Percentiles rank a stretch among this genome's conserved stretches.
phyloP scores from a whole-genome alignment of 2,797 vertebrate genomes.

The Parauchenoglanis ngamensis region DNA sequence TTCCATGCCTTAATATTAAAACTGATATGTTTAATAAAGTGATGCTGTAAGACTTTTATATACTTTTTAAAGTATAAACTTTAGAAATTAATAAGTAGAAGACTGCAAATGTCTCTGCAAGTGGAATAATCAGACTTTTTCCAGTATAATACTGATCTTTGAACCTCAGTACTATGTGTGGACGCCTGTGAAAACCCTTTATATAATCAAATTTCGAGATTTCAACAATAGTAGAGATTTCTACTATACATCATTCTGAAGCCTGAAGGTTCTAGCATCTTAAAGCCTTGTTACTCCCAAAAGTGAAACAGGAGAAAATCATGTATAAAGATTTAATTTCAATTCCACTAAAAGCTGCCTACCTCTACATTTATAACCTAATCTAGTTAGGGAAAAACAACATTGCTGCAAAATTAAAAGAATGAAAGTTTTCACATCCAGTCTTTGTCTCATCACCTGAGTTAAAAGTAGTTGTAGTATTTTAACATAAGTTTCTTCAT shows the following conservation, averaged over 20 bases:
- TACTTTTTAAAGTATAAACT: conserved; percentile 7
- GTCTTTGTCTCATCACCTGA: background rate
- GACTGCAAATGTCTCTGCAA: background rate
- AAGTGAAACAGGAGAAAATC: background rate
- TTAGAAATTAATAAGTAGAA: conserved; percentile 2
- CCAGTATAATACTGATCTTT: background rate
- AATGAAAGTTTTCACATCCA: background rate
- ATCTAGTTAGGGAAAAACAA: background rate
- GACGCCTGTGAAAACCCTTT: background rate
- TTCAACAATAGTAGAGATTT: background rate
- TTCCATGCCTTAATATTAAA: conserved; percentile 25
- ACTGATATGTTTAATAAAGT: conserved; percentile 21
- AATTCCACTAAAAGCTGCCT: background rate
- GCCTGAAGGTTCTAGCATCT: background rate
- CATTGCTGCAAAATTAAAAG: no score
- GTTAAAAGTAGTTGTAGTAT: background rate
- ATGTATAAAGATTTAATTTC: background rate
- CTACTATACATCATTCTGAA: background rate
- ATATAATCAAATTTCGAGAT: background rate
- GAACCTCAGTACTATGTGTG: background rate
- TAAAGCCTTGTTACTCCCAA: background rate
- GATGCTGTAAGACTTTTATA: background rate
- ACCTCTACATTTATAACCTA: background rate
- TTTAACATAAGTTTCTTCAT: background rate
- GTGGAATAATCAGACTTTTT: background rate